Evolutionary conservation across 2,113 vertebrate genomes (phyloP).

Genomic region (Myanophis thanlyinensis): DNA sequence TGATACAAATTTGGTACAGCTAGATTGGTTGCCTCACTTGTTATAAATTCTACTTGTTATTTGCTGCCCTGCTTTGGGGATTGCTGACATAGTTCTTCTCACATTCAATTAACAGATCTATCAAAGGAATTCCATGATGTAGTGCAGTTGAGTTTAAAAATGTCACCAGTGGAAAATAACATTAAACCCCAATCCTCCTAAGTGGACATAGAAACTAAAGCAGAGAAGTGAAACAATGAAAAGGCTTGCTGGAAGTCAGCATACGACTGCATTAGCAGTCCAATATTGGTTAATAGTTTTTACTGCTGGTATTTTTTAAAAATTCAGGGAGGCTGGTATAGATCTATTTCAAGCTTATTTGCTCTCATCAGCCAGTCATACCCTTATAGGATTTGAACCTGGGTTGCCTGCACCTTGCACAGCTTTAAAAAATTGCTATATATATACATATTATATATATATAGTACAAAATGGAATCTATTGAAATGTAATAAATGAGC

Average conservation of each 20-base stretch:
- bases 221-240: not conserved
- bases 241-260: not conserved
- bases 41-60: not conserved
- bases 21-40: not conserved
- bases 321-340: too few species aligned
- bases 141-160: not conserved
- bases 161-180: not conserved
- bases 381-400: too few species aligned
- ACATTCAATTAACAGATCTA: not conserved
- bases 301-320: too few species aligned
- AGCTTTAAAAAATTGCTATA: too few species aligned
- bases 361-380: too few species aligned
- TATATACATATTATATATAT: too few species aligned
- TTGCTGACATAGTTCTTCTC: not conserved
- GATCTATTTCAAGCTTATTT: too few species aligned
- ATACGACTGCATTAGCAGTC: not conserved
- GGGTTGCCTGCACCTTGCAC: too few species aligned
- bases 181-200: not conserved
- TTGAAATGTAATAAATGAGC: constrained; percentile 13
- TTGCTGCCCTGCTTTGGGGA: not conserved
- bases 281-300: too few species aligned
- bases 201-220: not conserved
- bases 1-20: not conserved
- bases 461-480: not conserved
- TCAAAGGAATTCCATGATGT: not conserved